These are phyloP conservation scores for Pipistrellus pipistrellus DNA, from an alignment of 2,797 vertebrate species.

Conservation along the genomic window DNA sequence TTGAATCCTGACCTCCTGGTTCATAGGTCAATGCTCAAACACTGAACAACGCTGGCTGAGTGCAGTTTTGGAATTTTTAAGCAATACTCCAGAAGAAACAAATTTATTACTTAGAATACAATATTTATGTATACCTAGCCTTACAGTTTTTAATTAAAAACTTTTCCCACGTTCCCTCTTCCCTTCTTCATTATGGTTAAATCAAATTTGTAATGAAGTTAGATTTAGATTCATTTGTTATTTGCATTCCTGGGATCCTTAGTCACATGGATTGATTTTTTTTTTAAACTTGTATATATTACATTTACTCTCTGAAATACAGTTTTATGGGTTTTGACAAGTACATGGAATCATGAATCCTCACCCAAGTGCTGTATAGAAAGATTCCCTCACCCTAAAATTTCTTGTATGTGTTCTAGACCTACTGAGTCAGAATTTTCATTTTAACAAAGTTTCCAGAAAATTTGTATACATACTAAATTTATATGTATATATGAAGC, in stretches of 20 bases:
- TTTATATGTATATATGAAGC: slow-evolving; percentile 24
- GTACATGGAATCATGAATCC: background rate
- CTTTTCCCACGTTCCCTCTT: background rate
- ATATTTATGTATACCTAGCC: background rate
- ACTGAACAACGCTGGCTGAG: too few species aligned
- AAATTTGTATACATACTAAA: slow-evolving; percentile 33
- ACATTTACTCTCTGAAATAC: background rate
- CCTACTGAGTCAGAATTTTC: slow-evolving; percentile 40
- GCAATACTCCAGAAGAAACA: background rate
- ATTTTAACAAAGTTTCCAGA: slow-evolving; percentile 11
- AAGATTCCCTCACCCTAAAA: slow-evolving; percentile 6
- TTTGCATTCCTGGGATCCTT: background rate
- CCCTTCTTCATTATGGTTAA: background rate
- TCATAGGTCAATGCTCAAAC: too few species aligned
- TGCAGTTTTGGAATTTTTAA: slow-evolving; percentile 58
- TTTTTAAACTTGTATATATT: background rate
- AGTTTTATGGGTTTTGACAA: slow-evolving; percentile 39
- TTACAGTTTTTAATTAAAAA: slow-evolving; percentile 12
- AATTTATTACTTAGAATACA: background rate
- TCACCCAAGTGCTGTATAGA: background rate
- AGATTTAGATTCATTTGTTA: slow-evolving; percentile 11
- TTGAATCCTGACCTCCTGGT: too few species aligned
- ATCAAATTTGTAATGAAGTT: slow-evolving; percentile 21
- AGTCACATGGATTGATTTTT: background rate
- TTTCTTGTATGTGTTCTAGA: background rate